Conservation (phyloP, 2,888 invertebrate species). For the Platycheirus albimanus region DNA sequence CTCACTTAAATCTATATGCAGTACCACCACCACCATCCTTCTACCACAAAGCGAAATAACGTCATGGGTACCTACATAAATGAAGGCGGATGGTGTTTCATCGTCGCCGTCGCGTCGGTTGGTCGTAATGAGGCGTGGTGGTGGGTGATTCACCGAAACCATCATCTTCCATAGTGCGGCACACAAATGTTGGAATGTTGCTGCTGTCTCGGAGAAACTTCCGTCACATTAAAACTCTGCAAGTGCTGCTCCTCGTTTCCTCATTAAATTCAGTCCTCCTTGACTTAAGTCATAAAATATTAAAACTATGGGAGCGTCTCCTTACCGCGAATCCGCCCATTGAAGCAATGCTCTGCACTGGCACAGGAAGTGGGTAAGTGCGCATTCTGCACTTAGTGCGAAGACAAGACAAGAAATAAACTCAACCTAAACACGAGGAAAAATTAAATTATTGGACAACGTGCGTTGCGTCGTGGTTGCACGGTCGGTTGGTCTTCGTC, state of each 20-base stretch:
- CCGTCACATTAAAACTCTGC: constrained; percentile 63
- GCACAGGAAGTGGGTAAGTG: constrained; percentile 40
- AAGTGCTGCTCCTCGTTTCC: constrained; percentile 54
- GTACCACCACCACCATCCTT: neutral
- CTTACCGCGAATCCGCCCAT: neutral
- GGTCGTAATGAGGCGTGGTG: too few species aligned
- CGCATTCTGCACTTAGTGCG: constrained; percentile 1
- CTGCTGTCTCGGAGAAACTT: constrained; percentile 47
- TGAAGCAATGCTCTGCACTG: constrained; percentile 12
- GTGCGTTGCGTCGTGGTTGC: neutral
- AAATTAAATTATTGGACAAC: constrained; percentile 41
- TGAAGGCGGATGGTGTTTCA: neutral
- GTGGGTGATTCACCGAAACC: constrained; percentile 3
- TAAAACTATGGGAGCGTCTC: constrained; percentile 49
- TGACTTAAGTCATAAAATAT: constrained; percentile 50
- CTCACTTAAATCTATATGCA: constrained; percentile 39
- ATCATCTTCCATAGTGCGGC: neutral
- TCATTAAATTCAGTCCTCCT: constrained; percentile 58
- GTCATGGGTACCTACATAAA: neutral
- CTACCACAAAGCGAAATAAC: neutral
- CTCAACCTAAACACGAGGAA: constrained; percentile 20
- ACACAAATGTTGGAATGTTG: too few species aligned
- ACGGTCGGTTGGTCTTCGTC: too few species aligned
- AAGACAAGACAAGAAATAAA: constrained; percentile 57
- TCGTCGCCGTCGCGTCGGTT: too few species aligned